Conservation (phyloP, 2,888 invertebrate genomes). For the Erebia aethiops region DNA sequence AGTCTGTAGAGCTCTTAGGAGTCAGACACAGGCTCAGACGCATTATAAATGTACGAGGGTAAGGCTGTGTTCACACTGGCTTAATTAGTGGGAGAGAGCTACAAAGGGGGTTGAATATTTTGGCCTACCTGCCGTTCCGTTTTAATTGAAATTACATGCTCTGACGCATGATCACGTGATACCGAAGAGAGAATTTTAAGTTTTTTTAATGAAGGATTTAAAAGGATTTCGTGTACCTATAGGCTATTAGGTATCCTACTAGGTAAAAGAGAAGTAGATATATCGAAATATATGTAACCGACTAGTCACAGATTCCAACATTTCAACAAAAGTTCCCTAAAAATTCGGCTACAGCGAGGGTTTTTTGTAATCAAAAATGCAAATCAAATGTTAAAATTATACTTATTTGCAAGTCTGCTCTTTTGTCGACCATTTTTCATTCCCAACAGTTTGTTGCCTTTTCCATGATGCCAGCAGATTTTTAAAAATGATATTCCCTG, state of each 20-base stretch:
- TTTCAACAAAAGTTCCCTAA: conserved; percentile 19
- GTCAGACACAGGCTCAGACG: neutral
- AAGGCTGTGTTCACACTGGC: neutral
- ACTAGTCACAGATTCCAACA: conserved; percentile 9
- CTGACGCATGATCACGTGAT: no score
- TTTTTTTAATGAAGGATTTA: no score
- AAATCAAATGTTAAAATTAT: conserved; percentile 46
- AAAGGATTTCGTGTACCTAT: no score
- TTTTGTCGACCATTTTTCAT: conserved; percentile 43
- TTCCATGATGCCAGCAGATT: conserved; percentile 26
- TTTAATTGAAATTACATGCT: neutral
- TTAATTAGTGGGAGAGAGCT: neutral
- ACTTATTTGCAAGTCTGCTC: conserved; percentile 47
- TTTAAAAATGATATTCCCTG: conserved; percentile 22
- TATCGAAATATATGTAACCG: neutral
- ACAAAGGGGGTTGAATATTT: no score
- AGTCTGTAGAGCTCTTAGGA: neutral
- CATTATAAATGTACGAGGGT: neutral
- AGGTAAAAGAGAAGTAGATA: no score
- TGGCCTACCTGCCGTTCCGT: no score
- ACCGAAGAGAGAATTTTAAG: no score
- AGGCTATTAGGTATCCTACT: no score
- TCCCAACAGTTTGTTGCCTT: conserved; percentile 36
- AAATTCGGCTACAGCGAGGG: conserved; percentile 43
- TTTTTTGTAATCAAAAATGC: conserved; percentile 52